Evolutionary conservation across 2,113 vertebrate genomes (phyloP).

Genomic region (Maylandia zebra): DNA sequence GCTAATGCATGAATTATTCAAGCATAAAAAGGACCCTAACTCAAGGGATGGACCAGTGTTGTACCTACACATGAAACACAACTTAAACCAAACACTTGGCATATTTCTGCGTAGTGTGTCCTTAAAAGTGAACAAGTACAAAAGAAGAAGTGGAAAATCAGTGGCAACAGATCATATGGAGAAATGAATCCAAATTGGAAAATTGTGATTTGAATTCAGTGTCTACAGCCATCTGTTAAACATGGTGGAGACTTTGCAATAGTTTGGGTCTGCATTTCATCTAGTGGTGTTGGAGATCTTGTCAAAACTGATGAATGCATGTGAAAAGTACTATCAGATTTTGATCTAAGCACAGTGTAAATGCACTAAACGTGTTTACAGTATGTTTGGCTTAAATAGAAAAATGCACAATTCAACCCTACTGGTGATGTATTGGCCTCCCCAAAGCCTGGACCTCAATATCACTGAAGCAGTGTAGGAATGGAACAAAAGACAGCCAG

Average conservation of each 20-base stretch:
- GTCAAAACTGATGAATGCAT: background rate
- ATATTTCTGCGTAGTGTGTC: background rate
- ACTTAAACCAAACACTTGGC: background rate
- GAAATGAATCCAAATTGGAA: background rate
- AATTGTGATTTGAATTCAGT: background rate
- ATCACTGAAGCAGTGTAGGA: background rate
- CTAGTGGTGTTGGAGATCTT: background rate
- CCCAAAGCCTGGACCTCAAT: background rate
- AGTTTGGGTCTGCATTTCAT: background rate
- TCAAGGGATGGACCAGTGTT: background rate
- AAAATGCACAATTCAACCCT: background rate
- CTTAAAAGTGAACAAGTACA: background rate
- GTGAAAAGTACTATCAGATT: background rate
- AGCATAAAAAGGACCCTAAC: background rate
- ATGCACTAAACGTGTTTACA: background rate
- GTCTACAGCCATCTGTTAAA: background rate
- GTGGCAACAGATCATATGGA: background rate
- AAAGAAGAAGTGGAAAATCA: background rate
- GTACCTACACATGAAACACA: fast-evolving
- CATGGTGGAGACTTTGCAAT: background rate
- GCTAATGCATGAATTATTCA: fast-evolving
- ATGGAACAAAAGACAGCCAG: background rate
- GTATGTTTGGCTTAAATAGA: background rate
- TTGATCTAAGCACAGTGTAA: background rate
- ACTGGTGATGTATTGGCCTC: background rate